Conservation (phyloP, 2,888 invertebrate species). For the Electrophaes corylata region DNA sequence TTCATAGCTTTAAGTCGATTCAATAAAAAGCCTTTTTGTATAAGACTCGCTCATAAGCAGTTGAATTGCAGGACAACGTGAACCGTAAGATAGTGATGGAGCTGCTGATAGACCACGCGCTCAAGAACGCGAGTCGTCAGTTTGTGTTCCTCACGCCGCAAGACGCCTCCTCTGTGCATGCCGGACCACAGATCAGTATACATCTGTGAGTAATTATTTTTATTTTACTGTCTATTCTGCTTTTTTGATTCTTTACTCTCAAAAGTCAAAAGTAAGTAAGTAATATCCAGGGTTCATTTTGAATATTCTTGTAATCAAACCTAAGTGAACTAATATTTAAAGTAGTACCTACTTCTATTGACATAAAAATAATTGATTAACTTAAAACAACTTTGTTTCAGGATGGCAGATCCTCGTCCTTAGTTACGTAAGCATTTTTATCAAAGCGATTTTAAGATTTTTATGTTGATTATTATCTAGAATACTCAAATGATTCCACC, state of each 20-base stretch:
- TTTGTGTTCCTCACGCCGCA: slow-evolving; percentile 96
- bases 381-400: slow-evolving; percentile 68
- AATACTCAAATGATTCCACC: slow-evolving; percentile 30
- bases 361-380: no score
- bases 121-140: slow-evolving; percentile 87
- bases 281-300: no score
- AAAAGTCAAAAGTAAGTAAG: no score
- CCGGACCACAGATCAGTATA: slow-evolving; percentile 81
- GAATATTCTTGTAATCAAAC: no score
- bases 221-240: no score
- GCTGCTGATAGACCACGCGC: slow-evolving; percentile 90
- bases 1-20: no score
- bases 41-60: no score
- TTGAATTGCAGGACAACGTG: slow-evolving; percentile 89
- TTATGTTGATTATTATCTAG: slow-evolving; percentile 38
- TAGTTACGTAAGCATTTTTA: slow-evolving; percentile 48
- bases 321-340: no score
- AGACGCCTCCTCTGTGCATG: slow-evolving; percentile 85
- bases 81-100: slow-evolving; percentile 92
- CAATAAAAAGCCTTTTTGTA: no score
- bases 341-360: slow-evolving; percentile 3
- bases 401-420: slow-evolving; percentile 73
- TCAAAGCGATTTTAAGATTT: slow-evolving; percentile 43
- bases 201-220: slow-evolving; percentile 81
- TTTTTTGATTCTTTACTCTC: no score